phyloP scores from a whole-genome alignment of 1,140 invertebrate genomes.

The Stegodyphus mimosarum region DNA sequence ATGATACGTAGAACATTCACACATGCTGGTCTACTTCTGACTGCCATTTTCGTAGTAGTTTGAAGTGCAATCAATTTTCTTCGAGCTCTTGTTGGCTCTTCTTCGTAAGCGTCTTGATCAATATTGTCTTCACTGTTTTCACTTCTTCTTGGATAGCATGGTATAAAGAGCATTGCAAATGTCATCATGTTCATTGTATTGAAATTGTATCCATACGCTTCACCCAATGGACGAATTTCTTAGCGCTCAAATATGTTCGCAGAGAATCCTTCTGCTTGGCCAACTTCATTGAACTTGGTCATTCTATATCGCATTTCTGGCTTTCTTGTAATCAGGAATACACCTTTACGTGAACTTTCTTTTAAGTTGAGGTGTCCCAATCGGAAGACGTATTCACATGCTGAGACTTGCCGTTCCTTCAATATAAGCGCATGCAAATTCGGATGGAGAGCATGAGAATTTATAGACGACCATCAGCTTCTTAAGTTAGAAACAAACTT shows the following conservation, averaged over 20 bases:
- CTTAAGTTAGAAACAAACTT: no score
- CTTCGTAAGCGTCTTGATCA: slow-evolving; percentile 41
- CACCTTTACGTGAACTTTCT: slow-evolving; percentile 8
- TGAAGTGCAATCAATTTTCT: slow-evolving; percentile 21
- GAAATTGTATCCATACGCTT: slow-evolving; percentile 25
- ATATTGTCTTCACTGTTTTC: slow-evolving; percentile 40
- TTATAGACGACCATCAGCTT: no score
- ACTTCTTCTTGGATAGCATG: slow-evolving; percentile 38
- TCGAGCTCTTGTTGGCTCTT: neutral
- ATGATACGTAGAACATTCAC: slow-evolving; percentile 1
- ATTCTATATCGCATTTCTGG: slow-evolving; percentile 44
- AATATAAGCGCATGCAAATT: slow-evolving; percentile 61
- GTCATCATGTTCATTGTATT: slow-evolving; percentile 24
- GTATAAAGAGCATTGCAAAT: slow-evolving; percentile 57
- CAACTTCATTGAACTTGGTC: slow-evolving; percentile 36
- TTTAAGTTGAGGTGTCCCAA: slow-evolving; percentile 44
- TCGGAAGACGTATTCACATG: slow-evolving; percentile 60
- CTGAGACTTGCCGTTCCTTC: slow-evolving; percentile 52
- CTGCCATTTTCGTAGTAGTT: slow-evolving; percentile 23
- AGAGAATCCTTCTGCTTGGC: slow-evolving; percentile 9
- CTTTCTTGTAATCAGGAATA: slow-evolving; percentile 49
- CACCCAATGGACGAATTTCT: slow-evolving; percentile 41
- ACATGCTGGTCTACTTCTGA: slow-evolving; percentile 6
- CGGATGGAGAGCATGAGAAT: no score
- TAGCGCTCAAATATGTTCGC: slow-evolving; percentile 52